These are phyloP conservation scores for Rhynchotus rufescens DNA, from an alignment of 2,797 vertebrate species.

Conservation along the genomic window DNA sequence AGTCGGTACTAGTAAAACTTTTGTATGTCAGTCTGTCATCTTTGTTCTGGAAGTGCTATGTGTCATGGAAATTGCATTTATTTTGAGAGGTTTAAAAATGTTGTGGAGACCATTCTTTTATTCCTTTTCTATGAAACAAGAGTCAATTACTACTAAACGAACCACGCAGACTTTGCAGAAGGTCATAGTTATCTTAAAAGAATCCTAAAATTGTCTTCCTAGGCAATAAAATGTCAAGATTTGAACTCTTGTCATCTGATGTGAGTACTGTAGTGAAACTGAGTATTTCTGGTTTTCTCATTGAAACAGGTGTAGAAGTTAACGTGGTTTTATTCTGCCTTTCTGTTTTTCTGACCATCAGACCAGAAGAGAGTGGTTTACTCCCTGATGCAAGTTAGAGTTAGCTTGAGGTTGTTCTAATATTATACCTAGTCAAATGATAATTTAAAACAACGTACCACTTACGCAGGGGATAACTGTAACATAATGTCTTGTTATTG, in stretches of 20 bases:
- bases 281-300: slow-evolving; percentile 7
- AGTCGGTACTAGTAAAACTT: slow-evolving; percentile 14
- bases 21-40: neutral
- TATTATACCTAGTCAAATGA: neutral
- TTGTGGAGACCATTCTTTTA: neutral
- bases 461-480: neutral
- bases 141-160: neutral
- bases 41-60: neutral
- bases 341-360: slow-evolving; percentile 22
- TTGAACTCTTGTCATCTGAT: neutral
- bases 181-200: neutral
- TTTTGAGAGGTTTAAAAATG: slow-evolving; percentile 18
- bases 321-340: neutral
- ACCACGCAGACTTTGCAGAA: neutral
- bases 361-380: slow-evolving; percentile 44
- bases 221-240: neutral
- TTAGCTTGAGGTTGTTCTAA: slow-evolving; percentile 37
- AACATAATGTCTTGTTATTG: neutral
- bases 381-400: neutral
- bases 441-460: neutral
- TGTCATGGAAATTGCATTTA: neutral
- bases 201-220: neutral
- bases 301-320: neutral
- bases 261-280: neutral
- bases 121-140: neutral